Evolutionary conservation across 1,140 invertebrate species (phyloP).

Genomic region (Scaptomyza graminum): DNA sequence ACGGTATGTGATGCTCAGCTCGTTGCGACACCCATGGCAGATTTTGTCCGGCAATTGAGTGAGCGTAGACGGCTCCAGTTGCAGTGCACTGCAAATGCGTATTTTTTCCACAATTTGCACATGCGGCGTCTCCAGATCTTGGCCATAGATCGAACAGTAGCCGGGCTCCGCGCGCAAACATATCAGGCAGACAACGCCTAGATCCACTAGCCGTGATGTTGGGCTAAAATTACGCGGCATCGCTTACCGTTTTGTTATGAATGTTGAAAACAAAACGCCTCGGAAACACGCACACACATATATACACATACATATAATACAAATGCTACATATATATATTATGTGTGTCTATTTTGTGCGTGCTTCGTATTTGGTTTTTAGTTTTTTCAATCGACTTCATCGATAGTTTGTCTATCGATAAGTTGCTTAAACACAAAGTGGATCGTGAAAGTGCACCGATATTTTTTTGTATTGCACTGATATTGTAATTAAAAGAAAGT

Average conservation of each 20-base stretch:
- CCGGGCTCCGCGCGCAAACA: slow-evolving; percentile 85
- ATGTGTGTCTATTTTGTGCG: slow-evolving; percentile 47
- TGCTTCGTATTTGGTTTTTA: slow-evolving; percentile 46
- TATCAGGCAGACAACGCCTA: slow-evolving; percentile 86
- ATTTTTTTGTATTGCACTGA: not conserved
- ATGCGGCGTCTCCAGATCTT: slow-evolving; percentile 84
- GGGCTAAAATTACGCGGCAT: slow-evolving; percentile 43
- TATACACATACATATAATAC: slow-evolving; percentile 14
- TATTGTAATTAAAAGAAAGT: not conserved
- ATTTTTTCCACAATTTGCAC: slow-evolving; percentile 85
- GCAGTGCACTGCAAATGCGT: slow-evolving; percentile 85
- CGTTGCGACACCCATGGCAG: slow-evolving; percentile 65
- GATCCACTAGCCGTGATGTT: slow-evolving; percentile 79
- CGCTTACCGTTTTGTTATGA: slow-evolving; percentile 34
- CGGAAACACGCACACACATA: slow-evolving; percentile 3
- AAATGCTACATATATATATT: slow-evolving; percentile 22
- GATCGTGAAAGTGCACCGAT: not conserved
- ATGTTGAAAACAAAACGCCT: slow-evolving; percentile 37
- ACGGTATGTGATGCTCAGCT: slow-evolving; percentile 68
- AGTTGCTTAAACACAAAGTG: not conserved
- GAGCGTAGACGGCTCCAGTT: slow-evolving; percentile 49
- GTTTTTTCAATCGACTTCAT: slow-evolving; percentile 31
- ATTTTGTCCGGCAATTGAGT: slow-evolving; percentile 71
- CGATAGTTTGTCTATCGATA: slow-evolving; percentile 30
- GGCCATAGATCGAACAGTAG: slow-evolving; percentile 85